These are phyloP conservation scores for Alouatta palliata DNA, from an alignment of 2,113 vertebrate genomes.

Conservation along the genomic window DNA sequence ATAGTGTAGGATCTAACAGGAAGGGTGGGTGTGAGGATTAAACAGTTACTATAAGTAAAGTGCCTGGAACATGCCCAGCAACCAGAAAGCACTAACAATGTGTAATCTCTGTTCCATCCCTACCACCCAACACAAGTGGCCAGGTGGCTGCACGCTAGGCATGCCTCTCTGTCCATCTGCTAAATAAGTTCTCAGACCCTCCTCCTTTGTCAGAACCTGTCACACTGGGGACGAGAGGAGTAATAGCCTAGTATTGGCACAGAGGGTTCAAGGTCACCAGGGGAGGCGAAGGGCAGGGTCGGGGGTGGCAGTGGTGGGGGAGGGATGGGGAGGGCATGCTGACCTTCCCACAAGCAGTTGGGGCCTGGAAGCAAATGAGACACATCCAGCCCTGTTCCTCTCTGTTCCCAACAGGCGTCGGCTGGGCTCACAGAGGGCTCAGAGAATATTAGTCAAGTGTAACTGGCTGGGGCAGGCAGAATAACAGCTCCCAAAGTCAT, in stretches of 20 bases:
- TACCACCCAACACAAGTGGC: background rate
- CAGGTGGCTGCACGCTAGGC: background rate
- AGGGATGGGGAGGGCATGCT: rapidly evolving
- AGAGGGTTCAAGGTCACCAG: background rate
- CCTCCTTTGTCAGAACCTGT: background rate
- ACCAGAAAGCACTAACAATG: background rate
- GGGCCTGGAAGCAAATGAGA: background rate
- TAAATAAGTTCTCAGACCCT: background rate
- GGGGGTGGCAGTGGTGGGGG: background rate
- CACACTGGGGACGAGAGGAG: background rate
- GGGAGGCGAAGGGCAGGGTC: background rate
- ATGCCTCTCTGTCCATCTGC: background rate
- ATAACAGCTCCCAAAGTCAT: background rate
- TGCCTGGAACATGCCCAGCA: background rate
- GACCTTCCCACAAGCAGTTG: background rate
- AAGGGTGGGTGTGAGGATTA: background rate
- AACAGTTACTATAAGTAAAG: background rate
- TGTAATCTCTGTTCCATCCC: background rate
- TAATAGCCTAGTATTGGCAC: rapidly evolving
- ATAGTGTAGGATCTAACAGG: rapidly evolving
- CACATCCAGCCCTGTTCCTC: background rate
- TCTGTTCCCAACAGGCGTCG: background rate
- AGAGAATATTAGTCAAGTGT: background rate
- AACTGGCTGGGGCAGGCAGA: background rate
- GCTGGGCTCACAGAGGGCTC: background rate